Evolutionary conservation across 2,797 vertebrate species (phyloP).

Genomic region (Oceanodroma leucorhoa): DNA sequence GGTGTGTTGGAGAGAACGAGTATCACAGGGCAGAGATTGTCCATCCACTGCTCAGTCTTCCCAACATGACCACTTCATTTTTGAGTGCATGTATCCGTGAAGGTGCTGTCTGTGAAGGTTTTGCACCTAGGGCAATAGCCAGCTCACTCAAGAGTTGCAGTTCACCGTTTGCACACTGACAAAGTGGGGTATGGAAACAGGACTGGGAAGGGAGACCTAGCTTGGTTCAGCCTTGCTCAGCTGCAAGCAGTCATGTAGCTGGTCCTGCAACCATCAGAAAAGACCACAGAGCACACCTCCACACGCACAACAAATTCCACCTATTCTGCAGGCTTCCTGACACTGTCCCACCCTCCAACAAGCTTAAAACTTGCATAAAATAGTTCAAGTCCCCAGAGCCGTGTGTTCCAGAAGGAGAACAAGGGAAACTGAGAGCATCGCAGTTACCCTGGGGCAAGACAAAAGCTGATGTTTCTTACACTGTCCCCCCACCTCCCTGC

Average conservation of each 20-base stretch:
- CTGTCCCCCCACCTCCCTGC: neutral
- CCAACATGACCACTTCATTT: neutral
- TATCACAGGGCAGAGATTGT: neutral
- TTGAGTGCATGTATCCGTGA: rapidly evolving
- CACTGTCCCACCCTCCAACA: neutral
- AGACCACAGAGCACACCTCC: neutral
- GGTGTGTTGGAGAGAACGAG: neutral
- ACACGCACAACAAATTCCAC: neutral
- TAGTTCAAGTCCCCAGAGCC: neutral
- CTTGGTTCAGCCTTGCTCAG: neutral
- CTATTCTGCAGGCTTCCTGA: neutral
- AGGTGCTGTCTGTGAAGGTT: neutral
- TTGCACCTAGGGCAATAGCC: neutral
- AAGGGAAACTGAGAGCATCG: neutral
- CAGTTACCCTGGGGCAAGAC: neutral
- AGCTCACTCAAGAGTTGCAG: neutral
- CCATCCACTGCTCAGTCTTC: neutral
- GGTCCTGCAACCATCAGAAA: neutral
- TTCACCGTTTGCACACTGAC: rapidly evolving
- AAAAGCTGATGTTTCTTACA: neutral
- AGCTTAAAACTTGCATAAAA: neutral
- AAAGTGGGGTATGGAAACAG: too few relatives aligned
- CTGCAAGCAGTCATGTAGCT: neutral
- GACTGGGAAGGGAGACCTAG: too few relatives aligned
- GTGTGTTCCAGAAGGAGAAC: neutral